Percentiles rank a stretch among this genome's conserved stretches.
phyloP scores from a whole-genome alignment of 2,113 vertebrate species.

The Corythoichthys haematopterus region DNA sequence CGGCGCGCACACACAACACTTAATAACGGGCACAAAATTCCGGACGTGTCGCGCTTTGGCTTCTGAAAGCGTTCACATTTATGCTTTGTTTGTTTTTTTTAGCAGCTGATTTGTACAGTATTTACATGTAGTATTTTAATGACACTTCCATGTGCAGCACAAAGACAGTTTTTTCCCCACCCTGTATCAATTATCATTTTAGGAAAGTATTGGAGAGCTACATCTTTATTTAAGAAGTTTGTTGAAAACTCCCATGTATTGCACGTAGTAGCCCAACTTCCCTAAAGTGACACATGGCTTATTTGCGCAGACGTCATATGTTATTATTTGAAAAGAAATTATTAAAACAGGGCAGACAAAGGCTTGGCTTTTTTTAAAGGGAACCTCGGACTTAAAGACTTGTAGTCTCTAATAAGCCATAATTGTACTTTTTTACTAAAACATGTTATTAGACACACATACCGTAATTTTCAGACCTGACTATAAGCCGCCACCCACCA shows the following conservation, averaged over 20 bases:
- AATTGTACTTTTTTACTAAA: too few species aligned
- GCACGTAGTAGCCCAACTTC: background rate
- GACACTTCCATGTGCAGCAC: constrained; percentile 26
- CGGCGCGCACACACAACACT: constrained; percentile 22
- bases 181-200: background rate
- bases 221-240: background rate
- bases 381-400: too few species aligned
- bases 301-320: background rate
- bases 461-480: too few species aligned
- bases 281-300: constrained; percentile 1
- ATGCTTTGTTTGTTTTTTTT: background rate
- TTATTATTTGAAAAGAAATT: background rate
- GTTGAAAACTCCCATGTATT: background rate
- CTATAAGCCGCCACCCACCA: too few species aligned
- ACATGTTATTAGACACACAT: too few species aligned
- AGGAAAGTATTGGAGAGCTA: background rate
- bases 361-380: background rate
- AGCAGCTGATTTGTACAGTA: constrained; percentile 20
- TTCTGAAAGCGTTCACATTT: constrained; percentile 4
- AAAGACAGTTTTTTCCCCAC: constrained; percentile 21
- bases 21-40: constrained; percentile 32
- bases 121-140: constrained; percentile 14
- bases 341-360: background rate
- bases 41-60: constrained; percentile 50
- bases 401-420: too few species aligned